Evolutionary conservation across 2,113 vertebrate genomes (phyloP), one percentile per base, ranked within the genome.

Genomic region (Gnathonemus echidnorhynchus): DNA sequence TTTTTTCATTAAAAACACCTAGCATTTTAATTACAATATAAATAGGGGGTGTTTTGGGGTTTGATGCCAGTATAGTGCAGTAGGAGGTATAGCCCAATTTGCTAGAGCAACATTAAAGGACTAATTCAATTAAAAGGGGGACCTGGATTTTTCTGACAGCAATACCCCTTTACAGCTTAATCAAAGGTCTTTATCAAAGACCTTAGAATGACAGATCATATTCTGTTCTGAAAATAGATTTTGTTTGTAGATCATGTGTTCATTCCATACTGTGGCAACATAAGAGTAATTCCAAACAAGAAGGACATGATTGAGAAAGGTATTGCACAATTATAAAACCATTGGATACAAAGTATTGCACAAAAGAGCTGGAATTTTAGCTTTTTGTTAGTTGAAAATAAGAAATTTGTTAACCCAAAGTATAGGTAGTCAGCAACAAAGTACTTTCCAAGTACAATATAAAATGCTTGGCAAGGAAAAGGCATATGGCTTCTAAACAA

Each of bases 401-500:
- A 93, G 93, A 92, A 49, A 93, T 90, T 92, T 48, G 46, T 48
- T 90, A 56, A 90, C 91, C 90, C 89, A 92, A 90, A 91, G 62
- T 85, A 88, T 74, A 90, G 89, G 91, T 91, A 91, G 92, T 93
- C 90, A 89, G 91, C 90, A 90, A 92, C 45, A 89, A 21, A 45
- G 85, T 80, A 90, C 56, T 93, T 90, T 83, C 92, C 66, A 84
- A 90, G 88, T 90, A 92, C 91, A 89, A 91, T 93, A 92, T 89
- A 92, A 93, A 92, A 92, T 90, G 88, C 83, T 89, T 66, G 90
- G 89, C 19, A 27, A 90, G 90, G 89, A 95, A 95, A 96, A 96
- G 95, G 95, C 95, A 95, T 94, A 94, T 87, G 86, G n/a, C 48
- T 52, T 93, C 94, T 88, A 95, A 94, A 95, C 92, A 92, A 92